A percentile compares a stretch with the other conserved stretches of the same genome.
phyloP scores from a whole-genome alignment of 2,113 vertebrate genomes.

The Machaerirhynchus nigripectus region DNA sequence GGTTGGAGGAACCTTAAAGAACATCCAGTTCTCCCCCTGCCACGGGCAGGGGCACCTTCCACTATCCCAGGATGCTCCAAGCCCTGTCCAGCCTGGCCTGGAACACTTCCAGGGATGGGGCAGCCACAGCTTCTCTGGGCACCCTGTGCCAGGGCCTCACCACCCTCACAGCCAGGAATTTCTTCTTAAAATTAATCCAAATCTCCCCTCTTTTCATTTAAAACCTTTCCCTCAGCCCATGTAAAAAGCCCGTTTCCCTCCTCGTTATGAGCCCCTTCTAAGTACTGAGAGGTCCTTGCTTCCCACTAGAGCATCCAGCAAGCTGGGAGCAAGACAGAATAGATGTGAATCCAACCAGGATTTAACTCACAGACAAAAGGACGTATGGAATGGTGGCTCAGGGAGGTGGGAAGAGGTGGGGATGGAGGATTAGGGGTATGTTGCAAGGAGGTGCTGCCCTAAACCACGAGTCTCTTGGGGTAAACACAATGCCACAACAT shows the following conservation, averaged over 20 bases:
- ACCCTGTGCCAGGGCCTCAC: fast-evolving
- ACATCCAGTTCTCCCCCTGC: background rate
- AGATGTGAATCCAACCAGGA: background rate
- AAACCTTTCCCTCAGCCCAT: background rate
- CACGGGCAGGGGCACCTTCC: background rate
- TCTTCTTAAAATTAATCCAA: background rate
- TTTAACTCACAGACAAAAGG: background rate
- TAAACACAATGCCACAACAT: fast-evolving
- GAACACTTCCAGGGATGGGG: background rate
- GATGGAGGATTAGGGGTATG: background rate
- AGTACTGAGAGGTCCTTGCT: background rate
- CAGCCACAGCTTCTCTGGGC: background rate
- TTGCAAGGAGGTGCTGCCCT: background rate
- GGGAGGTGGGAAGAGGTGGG: background rate
- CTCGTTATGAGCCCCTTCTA: background rate
- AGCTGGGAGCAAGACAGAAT: background rate
- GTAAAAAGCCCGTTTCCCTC: background rate
- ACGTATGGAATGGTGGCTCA: fast-evolving
- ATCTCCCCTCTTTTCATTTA: background rate
- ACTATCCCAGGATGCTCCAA: background rate
- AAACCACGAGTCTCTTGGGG: fast-evolving
- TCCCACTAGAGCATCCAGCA: background rate
- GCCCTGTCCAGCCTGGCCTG: fast-evolving
- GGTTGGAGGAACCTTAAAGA: background rate
- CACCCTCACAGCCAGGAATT: background rate